A percentile compares a stretch with the other conserved stretches of the same genome.
Conservation (phyloP, 2,113 vertebrate species). For the Stigmatopora argus region DNA sequence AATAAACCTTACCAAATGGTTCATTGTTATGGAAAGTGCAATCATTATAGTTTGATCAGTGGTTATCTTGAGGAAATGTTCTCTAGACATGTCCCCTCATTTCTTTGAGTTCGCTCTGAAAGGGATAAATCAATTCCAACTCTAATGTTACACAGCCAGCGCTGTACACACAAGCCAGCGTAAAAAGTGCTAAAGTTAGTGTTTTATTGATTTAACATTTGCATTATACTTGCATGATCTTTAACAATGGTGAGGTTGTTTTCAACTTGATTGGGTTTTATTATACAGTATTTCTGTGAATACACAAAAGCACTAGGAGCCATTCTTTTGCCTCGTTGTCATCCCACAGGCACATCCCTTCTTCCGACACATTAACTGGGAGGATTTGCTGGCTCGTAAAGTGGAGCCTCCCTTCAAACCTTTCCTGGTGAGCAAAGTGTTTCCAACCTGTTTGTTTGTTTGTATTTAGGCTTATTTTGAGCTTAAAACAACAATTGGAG, state of each 20-base stretch:
- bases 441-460: neutral
- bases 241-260: neutral
- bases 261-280: too few species aligned
- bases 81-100: neutral
- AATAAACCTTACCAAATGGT: neutral
- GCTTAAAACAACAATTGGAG: too few species aligned
- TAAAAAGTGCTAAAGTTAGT: neutral
- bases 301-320: neutral
- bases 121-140: neutral
- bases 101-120: neutral
- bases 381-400: conserved; percentile 90
- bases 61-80: neutral
- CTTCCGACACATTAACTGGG: conserved; percentile 98
- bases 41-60: neutral
- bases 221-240: neutral
- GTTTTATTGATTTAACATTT: neutral
- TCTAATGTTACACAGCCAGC: neutral
- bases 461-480: neutral
- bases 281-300: neutral
- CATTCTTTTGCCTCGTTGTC: neutral
- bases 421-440: conserved; percentile 77
- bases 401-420: conserved; percentile 98
- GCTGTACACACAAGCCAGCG: neutral
- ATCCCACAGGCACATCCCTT: conserved; percentile 82
- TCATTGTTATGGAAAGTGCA: too few species aligned